phyloP scores from a whole-genome alignment of 2,113 vertebrate genomes.

The Columbina picui region DNA sequence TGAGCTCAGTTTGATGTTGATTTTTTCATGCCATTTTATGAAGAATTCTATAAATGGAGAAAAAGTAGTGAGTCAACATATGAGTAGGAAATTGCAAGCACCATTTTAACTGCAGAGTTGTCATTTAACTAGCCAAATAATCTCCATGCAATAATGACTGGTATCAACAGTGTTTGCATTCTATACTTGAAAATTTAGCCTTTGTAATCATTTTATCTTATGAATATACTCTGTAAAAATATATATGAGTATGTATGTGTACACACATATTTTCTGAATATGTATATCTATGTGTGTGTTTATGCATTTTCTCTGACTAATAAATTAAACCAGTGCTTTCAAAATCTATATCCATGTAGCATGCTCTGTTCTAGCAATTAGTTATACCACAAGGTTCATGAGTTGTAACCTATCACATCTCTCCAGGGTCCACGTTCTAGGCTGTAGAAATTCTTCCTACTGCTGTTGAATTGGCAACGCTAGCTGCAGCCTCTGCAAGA shows the following conservation, averaged over 20 bases:
- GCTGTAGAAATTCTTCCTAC: neutral
- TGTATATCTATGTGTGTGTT: rapidly evolving
- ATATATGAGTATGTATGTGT: neutral
- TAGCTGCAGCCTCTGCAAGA: neutral
- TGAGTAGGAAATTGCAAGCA: neutral
- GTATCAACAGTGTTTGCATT: neutral
- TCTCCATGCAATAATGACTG: neutral
- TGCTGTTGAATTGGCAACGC: neutral
- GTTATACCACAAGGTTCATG: neutral
- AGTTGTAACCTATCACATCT: neutral
- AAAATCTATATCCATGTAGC: neutral
- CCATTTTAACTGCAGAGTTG: neutral
- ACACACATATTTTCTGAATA: no score
- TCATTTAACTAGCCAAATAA: neutral
- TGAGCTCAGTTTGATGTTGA: neutral
- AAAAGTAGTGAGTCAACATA: neutral
- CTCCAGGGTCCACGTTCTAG: neutral
- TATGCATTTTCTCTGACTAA: neutral
- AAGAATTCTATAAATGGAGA: neutral
- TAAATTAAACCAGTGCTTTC: neutral
- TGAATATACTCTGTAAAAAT: neutral
- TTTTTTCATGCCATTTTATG: neutral
- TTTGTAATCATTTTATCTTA: neutral
- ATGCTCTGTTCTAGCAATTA: neutral
- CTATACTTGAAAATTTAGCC: neutral